phyloP scores from a whole-genome alignment of 1,140 invertebrate genomes.

The Neodiprion fabricii region DNA sequence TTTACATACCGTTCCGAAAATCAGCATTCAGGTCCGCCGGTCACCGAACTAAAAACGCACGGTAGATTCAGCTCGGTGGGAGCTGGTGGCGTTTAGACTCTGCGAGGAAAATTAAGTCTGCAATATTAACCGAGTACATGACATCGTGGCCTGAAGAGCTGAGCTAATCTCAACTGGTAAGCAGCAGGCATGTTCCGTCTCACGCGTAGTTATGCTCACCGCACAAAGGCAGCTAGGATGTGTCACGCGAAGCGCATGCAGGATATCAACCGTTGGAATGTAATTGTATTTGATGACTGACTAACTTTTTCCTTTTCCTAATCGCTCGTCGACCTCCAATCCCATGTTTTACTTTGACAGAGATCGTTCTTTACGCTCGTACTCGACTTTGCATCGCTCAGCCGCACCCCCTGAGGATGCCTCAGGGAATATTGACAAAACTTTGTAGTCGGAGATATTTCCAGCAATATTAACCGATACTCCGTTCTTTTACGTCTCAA shows the following conservation, averaged over 20 bases:
- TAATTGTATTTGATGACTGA: too few species aligned
- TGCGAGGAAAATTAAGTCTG: constrained; percentile 42
- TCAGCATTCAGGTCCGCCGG: constrained; percentile 16
- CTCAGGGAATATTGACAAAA: background rate
- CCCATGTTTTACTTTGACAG: too few species aligned
- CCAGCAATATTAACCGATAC: background rate
- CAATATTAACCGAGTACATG: constrained; percentile 42
- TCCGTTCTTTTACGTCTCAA: background rate
- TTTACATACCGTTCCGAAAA: background rate
- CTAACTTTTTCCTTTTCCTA: too few species aligned
- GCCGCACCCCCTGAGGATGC: background rate
- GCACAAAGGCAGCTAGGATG: too few species aligned
- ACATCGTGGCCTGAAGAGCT: background rate
- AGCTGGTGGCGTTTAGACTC: constrained; percentile 19
- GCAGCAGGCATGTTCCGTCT: too few species aligned
- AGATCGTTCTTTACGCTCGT: too few species aligned
- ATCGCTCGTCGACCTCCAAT: too few species aligned
- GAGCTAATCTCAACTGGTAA: too few species aligned
- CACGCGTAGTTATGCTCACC: too few species aligned
- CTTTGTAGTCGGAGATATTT: background rate
- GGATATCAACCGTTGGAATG: too few species aligned
- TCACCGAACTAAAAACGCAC: constrained; percentile 35
- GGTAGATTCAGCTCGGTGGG: background rate
- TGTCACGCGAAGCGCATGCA: too few species aligned
- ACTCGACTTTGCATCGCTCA: background rate